A percentile compares a stretch with the other conserved stretches of the same genome.
phyloP scores from a whole-genome alignment of 2,113 vertebrate species.

The Microcebus griseorufus region DNA sequence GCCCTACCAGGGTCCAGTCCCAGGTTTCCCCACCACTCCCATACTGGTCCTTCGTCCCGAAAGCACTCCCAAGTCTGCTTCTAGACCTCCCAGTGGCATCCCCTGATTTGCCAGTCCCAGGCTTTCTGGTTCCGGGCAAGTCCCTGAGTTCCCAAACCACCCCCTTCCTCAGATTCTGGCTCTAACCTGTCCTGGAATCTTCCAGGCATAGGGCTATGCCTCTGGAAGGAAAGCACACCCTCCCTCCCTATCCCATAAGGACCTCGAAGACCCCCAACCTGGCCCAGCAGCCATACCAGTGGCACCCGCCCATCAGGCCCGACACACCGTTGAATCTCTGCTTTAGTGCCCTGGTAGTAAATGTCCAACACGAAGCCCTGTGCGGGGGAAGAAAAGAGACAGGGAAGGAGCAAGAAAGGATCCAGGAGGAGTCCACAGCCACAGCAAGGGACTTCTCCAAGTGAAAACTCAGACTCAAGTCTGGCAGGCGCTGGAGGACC shows the following conservation, averaged over 20 bases:
- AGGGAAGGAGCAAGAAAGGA: background rate
- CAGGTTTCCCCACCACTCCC: background rate
- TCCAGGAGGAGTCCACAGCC: background rate
- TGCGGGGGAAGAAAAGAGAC: slow-evolving; percentile 36
- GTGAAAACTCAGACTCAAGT: background rate
- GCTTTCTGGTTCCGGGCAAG: background rate
- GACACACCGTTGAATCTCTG: slow-evolving; percentile 86
- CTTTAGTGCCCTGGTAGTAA: slow-evolving; percentile 89
- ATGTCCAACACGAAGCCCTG: slow-evolving; percentile 91
- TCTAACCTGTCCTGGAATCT: background rate
- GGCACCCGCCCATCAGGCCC: slow-evolving; percentile 90
- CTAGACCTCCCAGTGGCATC: background rate
- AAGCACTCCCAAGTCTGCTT: background rate
- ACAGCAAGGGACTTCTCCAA: background rate
- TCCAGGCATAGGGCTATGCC: background rate
- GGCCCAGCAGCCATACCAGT: slow-evolving; percentile 85
- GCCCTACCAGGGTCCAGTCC: background rate
- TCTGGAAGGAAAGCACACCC: background rate
- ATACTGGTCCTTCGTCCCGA: background rate
- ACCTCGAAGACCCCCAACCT: background rate
- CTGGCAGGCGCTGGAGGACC: background rate
- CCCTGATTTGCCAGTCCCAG: background rate
- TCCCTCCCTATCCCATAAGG: background rate
- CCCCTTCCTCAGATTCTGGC: slow-evolving; percentile 3
- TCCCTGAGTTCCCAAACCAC: background rate